Percentiles rank a stretch among this genome's conserved stretches.
Evolutionary conservation across 2,113 vertebrate genomes (phyloP).

Genomic region (Tautogolabrus adspersus): DNA sequence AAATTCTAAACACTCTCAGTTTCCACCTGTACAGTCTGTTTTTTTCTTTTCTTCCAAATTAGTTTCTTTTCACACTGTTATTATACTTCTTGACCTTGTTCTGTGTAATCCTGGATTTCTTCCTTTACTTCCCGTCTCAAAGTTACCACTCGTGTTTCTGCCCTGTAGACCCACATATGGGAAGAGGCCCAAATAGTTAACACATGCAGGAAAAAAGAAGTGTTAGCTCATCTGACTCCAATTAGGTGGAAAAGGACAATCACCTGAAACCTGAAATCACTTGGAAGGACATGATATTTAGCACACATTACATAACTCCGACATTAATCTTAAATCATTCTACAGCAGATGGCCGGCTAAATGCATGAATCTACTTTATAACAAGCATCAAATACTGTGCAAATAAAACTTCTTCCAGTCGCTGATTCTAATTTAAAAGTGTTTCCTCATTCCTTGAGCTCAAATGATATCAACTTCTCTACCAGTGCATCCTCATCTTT

Average conservation of each 20-base stretch:
- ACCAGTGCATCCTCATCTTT: not conserved
- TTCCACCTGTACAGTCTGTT: no score
- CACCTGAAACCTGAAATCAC: conserved; percentile 16
- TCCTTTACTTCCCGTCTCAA: conserved; percentile 14
- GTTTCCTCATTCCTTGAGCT: not conserved
- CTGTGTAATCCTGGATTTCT: conserved; percentile 9
- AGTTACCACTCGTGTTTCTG: conserved; percentile 16
- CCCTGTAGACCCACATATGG: not conserved
- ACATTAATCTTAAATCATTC: not conserved
- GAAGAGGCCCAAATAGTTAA: conserved; percentile 46
- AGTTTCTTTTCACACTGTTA: no score
- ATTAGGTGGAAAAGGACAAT: conserved; percentile 15
- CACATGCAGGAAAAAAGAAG: conserved; percentile 21
- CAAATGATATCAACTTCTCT: not conserved
- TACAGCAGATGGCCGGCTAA: not conserved
- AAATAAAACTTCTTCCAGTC: not conserved
- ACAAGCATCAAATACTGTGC: not conserved
- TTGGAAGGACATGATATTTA: not conserved
- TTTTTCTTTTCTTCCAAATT: no score
- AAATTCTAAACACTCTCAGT: no score
- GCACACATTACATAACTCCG: not conserved
- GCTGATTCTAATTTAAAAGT: no score
- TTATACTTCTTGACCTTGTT: conserved; percentile 15
- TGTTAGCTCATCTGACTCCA: conserved; percentile 23
- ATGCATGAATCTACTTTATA: not conserved